Base-by-base conservation (phyloP, 1,140 invertebrate species). In the Sinonovacula constricta region DNA sequence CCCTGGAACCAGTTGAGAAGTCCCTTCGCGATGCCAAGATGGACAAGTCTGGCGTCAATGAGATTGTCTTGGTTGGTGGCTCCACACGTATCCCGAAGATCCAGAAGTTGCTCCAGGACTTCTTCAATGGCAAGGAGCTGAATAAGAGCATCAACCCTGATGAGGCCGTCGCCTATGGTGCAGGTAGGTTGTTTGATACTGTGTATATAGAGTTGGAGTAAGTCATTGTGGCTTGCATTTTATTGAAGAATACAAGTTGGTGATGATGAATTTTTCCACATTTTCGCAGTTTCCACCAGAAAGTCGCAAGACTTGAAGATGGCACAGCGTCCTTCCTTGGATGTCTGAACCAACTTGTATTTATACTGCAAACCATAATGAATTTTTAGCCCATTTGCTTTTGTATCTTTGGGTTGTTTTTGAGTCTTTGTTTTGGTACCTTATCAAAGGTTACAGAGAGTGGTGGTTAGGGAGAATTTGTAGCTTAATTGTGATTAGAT, bases 81-180 rank as follows among this genome's bases (percentile, higher is more conserved):
- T 99, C 98, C n/a, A 99, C 98, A 26, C 95, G 98, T 92, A 99
- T 99, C 85, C 98, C 98, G 45, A 99, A 99, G 91, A 96, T 99
- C 70, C 97, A 99, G 92, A 97, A 97, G 89, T 92, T 98, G 65
- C 92, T 98, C 57, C 95, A 97, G 87, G 96, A 98, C 89, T 97
- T 97, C 72, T 83, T 87, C 75, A 90, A 91, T 81, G 86, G 90
- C 15, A 84, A 88, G 69, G 89, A 91, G 36, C 77, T 91, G 31
- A 88, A 87, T 60, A 87, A 87, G 56, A 87, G 83, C 36, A 89
- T 89, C 79, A 86, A 89, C 60, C 88, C 88, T 1, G 88, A 89
- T 74, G 85, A 94, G 87, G 93, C 92, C 67, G 93, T 94, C 14
- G 93, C 93, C 1, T 91, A 93, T 77, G 93, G 93, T 51, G 93